phyloP scores from a whole-genome alignment of 2,113 vertebrate species.

The Mesocricetus auratus region DNA sequence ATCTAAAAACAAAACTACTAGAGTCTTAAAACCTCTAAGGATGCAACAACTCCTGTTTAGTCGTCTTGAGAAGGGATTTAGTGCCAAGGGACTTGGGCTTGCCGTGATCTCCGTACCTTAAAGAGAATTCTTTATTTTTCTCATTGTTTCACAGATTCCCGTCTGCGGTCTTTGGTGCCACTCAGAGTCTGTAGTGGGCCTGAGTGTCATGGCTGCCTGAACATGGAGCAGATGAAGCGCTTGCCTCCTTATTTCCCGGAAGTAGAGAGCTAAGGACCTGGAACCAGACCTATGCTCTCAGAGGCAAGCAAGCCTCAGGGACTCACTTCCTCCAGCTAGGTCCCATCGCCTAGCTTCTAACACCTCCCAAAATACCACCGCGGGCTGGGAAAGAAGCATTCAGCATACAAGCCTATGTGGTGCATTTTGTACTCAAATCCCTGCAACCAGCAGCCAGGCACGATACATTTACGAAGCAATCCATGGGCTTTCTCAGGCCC shows the following conservation, averaged over 20 bases:
- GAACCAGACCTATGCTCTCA: background rate
- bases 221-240: background rate
- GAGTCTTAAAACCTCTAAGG: background rate
- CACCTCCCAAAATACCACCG: background rate
- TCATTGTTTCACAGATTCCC: background rate
- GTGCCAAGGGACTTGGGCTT: background rate
- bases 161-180: background rate
- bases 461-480: background rate
- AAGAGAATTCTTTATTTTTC: background rate
- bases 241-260: background rate
- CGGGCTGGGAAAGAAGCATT: background rate
- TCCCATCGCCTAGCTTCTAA: background rate
- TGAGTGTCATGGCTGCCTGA: background rate
- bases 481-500: background rate
- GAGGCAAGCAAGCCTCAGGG: background rate
- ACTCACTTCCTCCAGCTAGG: background rate
- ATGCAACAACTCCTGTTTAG: accelerated
- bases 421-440: background rate
- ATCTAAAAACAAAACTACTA: background rate
- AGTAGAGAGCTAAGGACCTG: background rate
- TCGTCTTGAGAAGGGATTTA: background rate
- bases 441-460: too few species aligned
- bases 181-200: background rate
- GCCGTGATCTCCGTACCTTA: background rate
- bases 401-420: background rate